These are phyloP conservation scores for Trachurus trachurus DNA, from an alignment of 2,797 vertebrate genomes.

Conservation along the genomic window DNA sequence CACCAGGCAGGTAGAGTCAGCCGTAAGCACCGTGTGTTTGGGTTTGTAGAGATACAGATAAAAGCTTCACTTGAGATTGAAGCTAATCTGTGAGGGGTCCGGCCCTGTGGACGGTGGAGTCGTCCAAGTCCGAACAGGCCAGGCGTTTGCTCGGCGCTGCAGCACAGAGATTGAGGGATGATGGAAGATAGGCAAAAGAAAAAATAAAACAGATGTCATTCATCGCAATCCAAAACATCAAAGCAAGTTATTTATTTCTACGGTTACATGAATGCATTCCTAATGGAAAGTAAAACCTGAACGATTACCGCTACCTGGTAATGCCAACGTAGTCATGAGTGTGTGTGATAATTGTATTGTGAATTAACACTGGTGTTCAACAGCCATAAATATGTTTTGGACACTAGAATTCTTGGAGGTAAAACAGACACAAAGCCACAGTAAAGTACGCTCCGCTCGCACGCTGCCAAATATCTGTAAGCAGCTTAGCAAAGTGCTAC, in stretches of 20 bases:
- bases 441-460: slow-evolving; percentile 27
- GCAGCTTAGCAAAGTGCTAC: slow-evolving; percentile 54
- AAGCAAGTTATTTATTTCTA: neutral
- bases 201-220: neutral
- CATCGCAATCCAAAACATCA: neutral
- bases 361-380: slow-evolving; percentile 24
- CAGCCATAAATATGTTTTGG: slow-evolving; percentile 30
- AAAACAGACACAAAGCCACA: slow-evolving; percentile 40
- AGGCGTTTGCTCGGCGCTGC: slow-evolving; percentile 82
- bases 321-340: slow-evolving; percentile 11
- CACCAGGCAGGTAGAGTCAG: slow-evolving; percentile 27
- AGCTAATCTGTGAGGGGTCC: slow-evolving; percentile 72
- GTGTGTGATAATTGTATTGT: slow-evolving; percentile 14
- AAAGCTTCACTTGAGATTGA: slow-evolving; percentile 64
- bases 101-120: slow-evolving; percentile 66
- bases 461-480: slow-evolving; percentile 56
- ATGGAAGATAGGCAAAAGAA: neutral
- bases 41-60: slow-evolving; percentile 14
- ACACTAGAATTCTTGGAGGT: slow-evolving; percentile 26
- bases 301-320: neutral
- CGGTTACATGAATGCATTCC: neutral
- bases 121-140: slow-evolving; percentile 76
- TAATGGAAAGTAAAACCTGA: no score
- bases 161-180: neutral
- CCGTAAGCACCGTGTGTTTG: slow-evolving; percentile 42